Evolutionary conservation across 2,113 vertebrate genomes (phyloP), one percentile per base, ranked within the genome.

Genomic region (Willisornis vidua): DNA sequence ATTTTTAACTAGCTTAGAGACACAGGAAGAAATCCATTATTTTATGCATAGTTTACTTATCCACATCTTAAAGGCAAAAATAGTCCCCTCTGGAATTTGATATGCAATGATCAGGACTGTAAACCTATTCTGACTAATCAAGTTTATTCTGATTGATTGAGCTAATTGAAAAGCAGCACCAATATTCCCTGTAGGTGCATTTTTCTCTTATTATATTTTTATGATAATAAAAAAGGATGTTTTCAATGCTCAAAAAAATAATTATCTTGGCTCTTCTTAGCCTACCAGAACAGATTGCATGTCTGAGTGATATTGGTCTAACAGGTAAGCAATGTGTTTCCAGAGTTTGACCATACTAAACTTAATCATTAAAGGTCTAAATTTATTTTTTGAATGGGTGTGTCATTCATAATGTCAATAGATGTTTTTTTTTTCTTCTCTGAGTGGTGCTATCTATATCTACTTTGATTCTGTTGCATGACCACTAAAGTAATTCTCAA

Each of bases 141-240:
- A 88, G 39, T 97, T 96, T 97, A 96, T 65, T 82, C 41, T 95
- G 85, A 94, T 96, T 96, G 89, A 97, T 97, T 93, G 87, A 94
- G 31, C 74, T 97, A 97, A 97, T 91, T 97, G 92, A 96, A 97
- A 96, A 97, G 54, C 59, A 96, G 74, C 54, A 74, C 65, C 67
- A 70, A 94, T 85, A 96, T 73, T 87, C 86, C 73, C 85, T 92
- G 46, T 87, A 94, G 84, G 79, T 92, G 62, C 33, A 95, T 95
- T 92, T 87, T 95, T 81, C 67, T 93, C 92, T 87, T 97, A 94
- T 96, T 95, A 74, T 88, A 91, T 95, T 97, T 96, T 26, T 93
- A 91, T 85, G 76, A 94, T 94, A 85, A 94, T 95, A 94, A 94
- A 96, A 46, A 49, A 14, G 61, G 70, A 95, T 94, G 89, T 85